Evolutionary conservation across 1,140 invertebrate species (phyloP).

Genomic region (Drosophila mauritiana): DNA sequence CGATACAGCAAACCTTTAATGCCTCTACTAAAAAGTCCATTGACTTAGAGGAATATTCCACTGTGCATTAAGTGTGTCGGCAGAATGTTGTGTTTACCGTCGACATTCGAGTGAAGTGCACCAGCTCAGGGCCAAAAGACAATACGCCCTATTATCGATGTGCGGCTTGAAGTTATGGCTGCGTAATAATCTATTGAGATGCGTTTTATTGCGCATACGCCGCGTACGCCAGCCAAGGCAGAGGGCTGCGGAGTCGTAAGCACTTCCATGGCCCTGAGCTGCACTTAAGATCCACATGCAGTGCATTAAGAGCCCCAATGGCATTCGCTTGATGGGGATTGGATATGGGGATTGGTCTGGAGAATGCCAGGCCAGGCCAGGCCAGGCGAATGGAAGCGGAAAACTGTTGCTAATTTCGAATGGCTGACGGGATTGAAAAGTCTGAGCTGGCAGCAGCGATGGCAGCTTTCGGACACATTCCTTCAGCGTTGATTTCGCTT

Average conservation of each 20-base stretch:
- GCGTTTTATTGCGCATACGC: constrained; percentile 77
- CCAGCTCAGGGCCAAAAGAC: constrained; percentile 41
- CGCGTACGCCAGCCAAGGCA: constrained; percentile 26
- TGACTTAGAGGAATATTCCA: constrained; percentile 1
- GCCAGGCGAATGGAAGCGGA: neutral
- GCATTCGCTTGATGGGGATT: constrained; percentile 25
- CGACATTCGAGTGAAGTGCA: constrained; percentile 58
- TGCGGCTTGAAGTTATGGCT: constrained; percentile 57
- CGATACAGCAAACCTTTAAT: no score
- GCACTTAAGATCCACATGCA: constrained; percentile 63
- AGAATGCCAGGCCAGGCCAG: neutral
- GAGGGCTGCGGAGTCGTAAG: constrained; percentile 4
- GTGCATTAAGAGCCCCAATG: constrained; percentile 63
- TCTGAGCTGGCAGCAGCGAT: constrained; percentile 18
- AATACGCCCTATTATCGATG: constrained; percentile 57
- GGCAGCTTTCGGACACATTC: constrained; percentile 31
- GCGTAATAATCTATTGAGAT: constrained; percentile 77
- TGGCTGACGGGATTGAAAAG: constrained; percentile 58
- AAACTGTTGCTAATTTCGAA: constrained; percentile 66
- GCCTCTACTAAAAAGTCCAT: neutral
- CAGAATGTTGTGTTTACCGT: constrained; percentile 72
- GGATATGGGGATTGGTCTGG: constrained; percentile 5
- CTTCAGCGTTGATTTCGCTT: constrained; percentile 48
- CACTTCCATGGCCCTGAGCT: constrained; percentile 40
- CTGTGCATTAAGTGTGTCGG: constrained; percentile 24